A percentile compares a stretch with the other conserved stretches of the same genome.
Evolutionary conservation across 2,888 invertebrate species (phyloP).

Genomic region (Dasysyrphus tricinctus): DNA sequence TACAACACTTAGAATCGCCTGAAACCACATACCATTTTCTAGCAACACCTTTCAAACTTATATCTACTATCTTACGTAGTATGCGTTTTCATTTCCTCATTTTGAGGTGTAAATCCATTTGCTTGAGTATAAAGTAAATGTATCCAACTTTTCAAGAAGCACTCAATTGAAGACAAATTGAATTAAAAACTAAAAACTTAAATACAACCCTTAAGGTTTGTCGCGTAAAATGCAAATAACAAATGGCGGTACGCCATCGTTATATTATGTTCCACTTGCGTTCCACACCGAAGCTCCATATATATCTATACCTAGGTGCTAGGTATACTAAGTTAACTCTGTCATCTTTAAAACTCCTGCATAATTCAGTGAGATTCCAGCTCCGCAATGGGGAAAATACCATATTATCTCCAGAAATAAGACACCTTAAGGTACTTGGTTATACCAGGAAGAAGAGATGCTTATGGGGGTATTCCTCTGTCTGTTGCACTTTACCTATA

Average conservation of each 20-base stretch:
- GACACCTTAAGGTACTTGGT: not conserved
- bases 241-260: not conserved
- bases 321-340: constrained; percentile 1
- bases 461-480: constrained; percentile 2
- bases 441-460: constrained; percentile 20
- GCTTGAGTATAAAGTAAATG: not conserved
- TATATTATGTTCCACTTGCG: not conserved
- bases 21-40: no score
- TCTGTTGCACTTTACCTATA: not conserved
- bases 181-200: constrained; percentile 19
- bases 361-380: constrained; percentile 25
- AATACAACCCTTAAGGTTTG: constrained; percentile 11
- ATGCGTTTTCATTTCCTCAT: constrained; percentile 4
- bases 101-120: not conserved
- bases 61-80: not conserved
- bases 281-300: not conserved
- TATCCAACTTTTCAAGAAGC: not conserved
- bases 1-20: no score
- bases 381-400: not conserved
- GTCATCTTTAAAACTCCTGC: constrained; percentile 27
- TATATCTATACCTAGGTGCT: not conserved
- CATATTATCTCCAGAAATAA: constrained; percentile 1
- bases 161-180: constrained; percentile 25
- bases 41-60: not conserved
- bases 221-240: not conserved